A percentile compares a stretch with the other conserved stretches of the same genome.
Conservation (phyloP, 2,797 vertebrate genomes). For the Melanotaenia maccullochi region DNA sequence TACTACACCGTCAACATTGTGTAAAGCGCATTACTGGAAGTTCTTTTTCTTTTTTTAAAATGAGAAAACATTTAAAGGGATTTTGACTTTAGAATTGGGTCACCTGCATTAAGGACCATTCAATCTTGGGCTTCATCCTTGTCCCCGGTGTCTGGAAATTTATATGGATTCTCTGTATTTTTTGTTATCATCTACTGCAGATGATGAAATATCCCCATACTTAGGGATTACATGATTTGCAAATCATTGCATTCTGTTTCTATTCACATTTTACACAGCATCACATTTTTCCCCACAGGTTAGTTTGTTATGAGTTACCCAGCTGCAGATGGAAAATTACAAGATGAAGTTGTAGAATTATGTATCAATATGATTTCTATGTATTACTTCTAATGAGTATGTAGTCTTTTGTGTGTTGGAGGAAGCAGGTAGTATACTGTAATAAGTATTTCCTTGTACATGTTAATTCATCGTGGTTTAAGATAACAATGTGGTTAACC, state of each 20-base stretch:
- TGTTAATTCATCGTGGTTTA: constrained; percentile 3
- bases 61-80: not conserved
- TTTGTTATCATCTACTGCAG: not conserved
- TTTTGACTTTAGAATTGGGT: constrained; percentile 5
- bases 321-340: constrained; percentile 27
- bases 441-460: constrained; percentile 3
- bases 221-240: not conserved
- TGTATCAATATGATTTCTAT: constrained; percentile 15
- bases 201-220: not conserved
- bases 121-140: not conserved
- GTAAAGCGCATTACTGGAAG: not conserved
- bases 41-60: not conserved
- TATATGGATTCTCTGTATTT: constrained; percentile 2
- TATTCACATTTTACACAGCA: not conserved
- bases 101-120: constrained; percentile 3
- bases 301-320: not conserved
- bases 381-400: constrained; percentile 12
- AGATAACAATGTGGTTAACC: constrained; percentile 9
- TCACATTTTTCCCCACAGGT: not conserved
- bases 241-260: not conserved
- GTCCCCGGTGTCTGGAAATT: constrained; percentile 9
- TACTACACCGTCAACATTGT: not conserved
- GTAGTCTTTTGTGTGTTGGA: not conserved
- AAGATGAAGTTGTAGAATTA: constrained; percentile 21
- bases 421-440: not conserved